Evolutionary conservation across 2,113 vertebrate genomes (phyloP), one percentile per base, ranked within the genome.

Genomic region (Elaphurus davidianus): DNA sequence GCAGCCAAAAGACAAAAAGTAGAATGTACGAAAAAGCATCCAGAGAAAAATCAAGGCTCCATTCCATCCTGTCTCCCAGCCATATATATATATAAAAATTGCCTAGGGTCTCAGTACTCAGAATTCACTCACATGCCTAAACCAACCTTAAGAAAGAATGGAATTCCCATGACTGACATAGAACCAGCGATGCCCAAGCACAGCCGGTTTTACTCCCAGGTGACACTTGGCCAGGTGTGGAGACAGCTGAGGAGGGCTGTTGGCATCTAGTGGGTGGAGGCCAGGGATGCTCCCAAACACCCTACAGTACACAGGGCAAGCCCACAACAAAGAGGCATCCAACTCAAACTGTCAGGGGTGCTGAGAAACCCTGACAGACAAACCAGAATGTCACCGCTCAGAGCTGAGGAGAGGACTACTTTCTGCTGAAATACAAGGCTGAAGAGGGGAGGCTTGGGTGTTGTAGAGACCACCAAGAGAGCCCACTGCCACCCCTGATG

Each of bases 1-100:
- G 71, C 0, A 0, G 71, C 71, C 36, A 43, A 74, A 74, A 74
- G 13, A 0, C 6, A 74, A 25, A 74, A 74, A 25, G 23, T 25
- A 7, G 7, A 43, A 25, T 14, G 11, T 43, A 74, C 36, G 25
- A 43, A 43, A 74, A 74, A 74, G 36, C 71, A 74, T 74, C 36
- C 71, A 74, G 71, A 43, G 71, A 74, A 74, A 43, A 74, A 74
- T 27, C 12, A 36, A 74, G 36, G 12, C 36, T 74, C 5, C 71
- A 7, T 74, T 74, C 21, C 36, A 25, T 74, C 36, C 71, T 74
- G 36, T 74, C 71, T 74, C 21, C 11, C 36, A 74, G 71, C 11
- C 71, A 25, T 43, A 43, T 25, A 50, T 50, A 50, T 50, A 3
- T 47, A 74, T 19, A 74, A 74, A 43, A 40, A 40, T 40, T 13